Evolutionary conservation across 2,113 vertebrate genomes (phyloP).

Genomic region (Crotalus tigris): DNA sequence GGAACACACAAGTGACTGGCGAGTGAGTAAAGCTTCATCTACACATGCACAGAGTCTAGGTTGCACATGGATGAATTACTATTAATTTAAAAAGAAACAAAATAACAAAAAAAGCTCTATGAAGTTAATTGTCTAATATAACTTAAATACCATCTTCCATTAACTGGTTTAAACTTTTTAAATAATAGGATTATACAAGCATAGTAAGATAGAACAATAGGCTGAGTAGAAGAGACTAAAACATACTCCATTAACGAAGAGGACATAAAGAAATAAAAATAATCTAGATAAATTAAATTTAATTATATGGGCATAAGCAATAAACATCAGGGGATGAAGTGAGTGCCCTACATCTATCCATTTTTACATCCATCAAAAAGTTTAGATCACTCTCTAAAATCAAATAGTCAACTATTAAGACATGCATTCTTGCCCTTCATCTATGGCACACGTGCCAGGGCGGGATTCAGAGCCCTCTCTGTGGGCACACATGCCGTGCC

Average conservation of each 20-base stretch:
- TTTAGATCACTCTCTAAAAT: background rate
- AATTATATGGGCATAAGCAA: background rate
- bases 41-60: background rate
- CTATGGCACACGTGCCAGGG: no score
- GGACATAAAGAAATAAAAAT: background rate
- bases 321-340: background rate
- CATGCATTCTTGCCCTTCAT: background rate
- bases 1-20: fast-evolving
- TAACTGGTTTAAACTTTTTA: background rate
- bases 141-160: background rate
- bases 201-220: background rate
- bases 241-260: background rate
- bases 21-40: background rate
- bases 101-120: background rate
- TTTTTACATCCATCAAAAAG: background rate
- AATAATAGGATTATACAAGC: background rate
- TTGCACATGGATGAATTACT: background rate
- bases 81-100: background rate
- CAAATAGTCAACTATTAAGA: background rate
- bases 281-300: background rate
- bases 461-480: no score
- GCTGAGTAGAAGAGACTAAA: background rate
- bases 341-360: background rate
- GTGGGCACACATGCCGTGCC: no score
- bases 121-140: background rate